Evolutionary conservation across 2,113 vertebrate species (phyloP).

Genomic region (Martes martes): DNA sequence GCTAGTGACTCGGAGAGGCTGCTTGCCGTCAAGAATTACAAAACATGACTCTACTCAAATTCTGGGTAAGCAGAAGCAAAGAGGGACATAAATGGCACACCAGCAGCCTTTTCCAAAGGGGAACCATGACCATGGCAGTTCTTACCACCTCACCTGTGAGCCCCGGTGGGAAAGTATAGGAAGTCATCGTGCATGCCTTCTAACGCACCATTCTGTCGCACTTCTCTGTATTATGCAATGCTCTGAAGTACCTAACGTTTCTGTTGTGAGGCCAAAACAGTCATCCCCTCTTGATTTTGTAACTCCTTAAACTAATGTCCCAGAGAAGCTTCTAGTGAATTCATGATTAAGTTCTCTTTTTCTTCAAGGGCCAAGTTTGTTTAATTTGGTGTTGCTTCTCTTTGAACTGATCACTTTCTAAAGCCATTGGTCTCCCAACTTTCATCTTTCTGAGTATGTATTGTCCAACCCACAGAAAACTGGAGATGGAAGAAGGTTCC

Average conservation of each 20-base stretch:
- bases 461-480: not conserved
- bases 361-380: not conserved
- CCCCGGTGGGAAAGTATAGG: not conserved
- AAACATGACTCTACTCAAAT: not conserved
- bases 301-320: not conserved
- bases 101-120: not conserved
- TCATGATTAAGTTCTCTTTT: not conserved
- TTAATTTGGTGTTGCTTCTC: not conserved
- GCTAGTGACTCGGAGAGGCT: constrained; percentile 40
- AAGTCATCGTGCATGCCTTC: not conserved
- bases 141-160: not conserved
- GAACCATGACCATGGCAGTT: not conserved
- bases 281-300: not conserved
- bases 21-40: not conserved
- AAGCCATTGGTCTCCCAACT: not conserved
- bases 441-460: not conserved
- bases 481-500: not conserved
- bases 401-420: constrained; percentile 1
- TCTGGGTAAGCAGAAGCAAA: not conserved
- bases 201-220: not conserved
- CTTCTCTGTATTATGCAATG: not conserved
- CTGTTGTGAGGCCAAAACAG: not conserved
- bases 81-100: not conserved
- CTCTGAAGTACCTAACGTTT: not conserved
- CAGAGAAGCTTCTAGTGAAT: not conserved